Base-by-base conservation (phyloP, 2,888 invertebrate genomes). In the Cheiracanthium punctorium region DNA sequence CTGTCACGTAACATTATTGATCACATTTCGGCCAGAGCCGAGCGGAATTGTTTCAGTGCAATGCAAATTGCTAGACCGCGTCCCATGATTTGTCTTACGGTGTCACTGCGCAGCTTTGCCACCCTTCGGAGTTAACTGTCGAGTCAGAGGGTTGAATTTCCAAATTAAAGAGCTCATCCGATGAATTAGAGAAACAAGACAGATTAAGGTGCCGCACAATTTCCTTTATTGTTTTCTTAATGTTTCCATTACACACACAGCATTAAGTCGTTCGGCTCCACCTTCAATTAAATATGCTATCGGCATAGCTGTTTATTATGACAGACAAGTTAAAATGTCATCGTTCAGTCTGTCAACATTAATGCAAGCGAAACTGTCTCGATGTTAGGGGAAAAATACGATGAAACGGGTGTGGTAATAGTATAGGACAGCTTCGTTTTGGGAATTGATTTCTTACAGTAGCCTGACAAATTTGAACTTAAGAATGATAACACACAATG, bases 1-100 rank as follows among this genome's bases (percentile, higher is more conserved):
- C 69, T 74, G 80, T 85, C 85, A 85, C 85, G 85, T 85, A 80
- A 85, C 29, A 41, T 70, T 85, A 85, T 85, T 85, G 85, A 85
- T 85, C 79, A 65, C 41, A 24, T 8, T n/a, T 14, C 29, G 33
- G 24, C 29, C 33, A 76, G n/a, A 30, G 67, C 69, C 65, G 37
- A 67, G 37, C 64, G 73, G 64, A 64, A 77, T 52, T 32, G 37
- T 65, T 76, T 24, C 71, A 76, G 71, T 72, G 72, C 33, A 24
- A 80, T 80, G 80, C 74, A 85, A 85, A 85, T 79, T 79, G 32
- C 64, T 41, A 41, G 32, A 64, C 74, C 24, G 43, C 14, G 32
- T 43, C 20, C 64, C 20, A 30, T 33, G 74, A 74, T 74, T 52
- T 43, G 58, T 74, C 52, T 74, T 33, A 64, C 58, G 64, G 74